Evolutionary conservation across 2,113 vertebrate genomes (phyloP).

Genomic region (Delphinapterus leucas): DNA sequence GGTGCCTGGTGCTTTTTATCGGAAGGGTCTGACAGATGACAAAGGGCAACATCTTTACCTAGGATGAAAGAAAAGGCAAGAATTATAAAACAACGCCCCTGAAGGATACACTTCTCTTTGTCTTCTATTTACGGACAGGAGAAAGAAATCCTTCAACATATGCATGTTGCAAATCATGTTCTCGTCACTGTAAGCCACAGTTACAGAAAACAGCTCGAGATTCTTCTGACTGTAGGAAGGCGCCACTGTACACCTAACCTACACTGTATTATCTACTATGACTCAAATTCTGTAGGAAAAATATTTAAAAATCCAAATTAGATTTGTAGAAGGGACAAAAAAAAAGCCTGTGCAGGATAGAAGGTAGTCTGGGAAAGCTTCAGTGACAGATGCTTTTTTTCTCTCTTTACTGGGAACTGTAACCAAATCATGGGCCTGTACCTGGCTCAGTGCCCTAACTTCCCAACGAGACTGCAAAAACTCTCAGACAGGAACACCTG

Average conservation of each 20-base stretch:
- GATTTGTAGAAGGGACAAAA: not conserved
- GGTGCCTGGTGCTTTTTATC: not conserved
- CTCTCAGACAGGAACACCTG: not conserved
- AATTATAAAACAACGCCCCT: not conserved
- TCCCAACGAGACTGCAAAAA: not conserved
- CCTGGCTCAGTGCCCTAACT: not conserved
- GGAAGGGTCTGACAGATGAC: not conserved
- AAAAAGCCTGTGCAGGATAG: not conserved
- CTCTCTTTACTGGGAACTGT: not conserved
- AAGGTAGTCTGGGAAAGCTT: not conserved
- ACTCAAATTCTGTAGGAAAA: not conserved
- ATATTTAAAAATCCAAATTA: not conserved
- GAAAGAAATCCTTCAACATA: not conserved
- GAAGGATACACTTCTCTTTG: not conserved
- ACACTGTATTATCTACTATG: not conserved
- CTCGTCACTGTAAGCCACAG: not conserved
- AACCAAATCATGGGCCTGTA: not conserved
- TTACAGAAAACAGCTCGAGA: not conserved
- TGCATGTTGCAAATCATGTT: accelerated
- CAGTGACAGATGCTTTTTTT: not conserved
- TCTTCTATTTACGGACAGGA: not conserved
- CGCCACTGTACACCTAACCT: not conserved
- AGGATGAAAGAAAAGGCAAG: not conserved
- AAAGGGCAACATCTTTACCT: not conserved
- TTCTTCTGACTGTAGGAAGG: not conserved